Conservation (phyloP, 2,113 vertebrate genomes). For the Morone chrysops region DNA sequence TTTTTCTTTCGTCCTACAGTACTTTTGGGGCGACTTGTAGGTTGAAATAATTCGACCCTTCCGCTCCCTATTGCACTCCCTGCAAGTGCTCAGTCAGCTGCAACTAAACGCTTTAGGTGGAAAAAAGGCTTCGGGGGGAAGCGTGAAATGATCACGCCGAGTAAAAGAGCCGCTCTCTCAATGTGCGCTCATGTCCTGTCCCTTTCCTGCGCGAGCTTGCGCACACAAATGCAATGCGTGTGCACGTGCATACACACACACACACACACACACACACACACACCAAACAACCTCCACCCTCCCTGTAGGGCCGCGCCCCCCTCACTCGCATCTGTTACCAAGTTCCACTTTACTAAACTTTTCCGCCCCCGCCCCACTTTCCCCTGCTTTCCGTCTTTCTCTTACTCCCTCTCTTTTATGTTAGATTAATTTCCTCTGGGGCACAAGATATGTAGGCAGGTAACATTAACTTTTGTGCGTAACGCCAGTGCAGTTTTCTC, state of each 20-base stretch:
- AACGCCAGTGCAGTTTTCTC: background rate
- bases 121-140: constrained; percentile 95
- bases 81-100: constrained; percentile 99
- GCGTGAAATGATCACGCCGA: constrained; percentile 99
- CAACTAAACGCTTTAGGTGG: constrained; percentile 99
- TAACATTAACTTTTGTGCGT: constrained; percentile 20
- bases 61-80: constrained; percentile 95
- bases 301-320: constrained; percentile 86
- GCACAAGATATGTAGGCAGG: constrained; percentile 11
- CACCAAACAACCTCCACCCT: constrained; percentile 49
- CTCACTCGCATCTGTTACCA: constrained; percentile 85
- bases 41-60: constrained; percentile 98
- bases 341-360: constrained; percentile 82
- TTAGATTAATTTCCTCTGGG: constrained; percentile 57
- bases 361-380: constrained; percentile 62
- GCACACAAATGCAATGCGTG: constrained; percentile 46
- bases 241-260: constrained; percentile 9
- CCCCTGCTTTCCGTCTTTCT: constrained; percentile 7
- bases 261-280: constrained; percentile 19
- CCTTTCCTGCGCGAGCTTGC: constrained; percentile 74
- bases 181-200: constrained; percentile 94
- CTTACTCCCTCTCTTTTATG: constrained; percentile 43
- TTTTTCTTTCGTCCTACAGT: constrained; percentile 75
- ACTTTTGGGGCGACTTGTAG: constrained; percentile 88
- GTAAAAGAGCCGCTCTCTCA: constrained; percentile 92